Percentiles rank a stretch among this genome's conserved stretches.
These are phyloP conservation scores for Passer montanus DNA, from an alignment of 2,113 vertebrate genomes.

Conservation along the genomic window DNA sequence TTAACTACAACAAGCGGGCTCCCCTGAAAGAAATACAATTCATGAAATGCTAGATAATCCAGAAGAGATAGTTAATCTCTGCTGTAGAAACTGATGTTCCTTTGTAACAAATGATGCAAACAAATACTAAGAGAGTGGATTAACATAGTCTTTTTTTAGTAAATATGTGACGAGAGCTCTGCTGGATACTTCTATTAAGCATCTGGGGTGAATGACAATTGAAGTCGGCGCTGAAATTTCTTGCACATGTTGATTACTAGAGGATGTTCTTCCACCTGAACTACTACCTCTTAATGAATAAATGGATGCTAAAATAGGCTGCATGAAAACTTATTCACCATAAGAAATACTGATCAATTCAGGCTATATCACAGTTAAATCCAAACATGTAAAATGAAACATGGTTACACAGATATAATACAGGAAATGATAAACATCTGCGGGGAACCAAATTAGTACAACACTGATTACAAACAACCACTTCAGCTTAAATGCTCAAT, in stretches of 20 bases:
- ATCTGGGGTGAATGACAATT: neutral
- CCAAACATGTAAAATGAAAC: neutral
- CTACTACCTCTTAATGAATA: neutral
- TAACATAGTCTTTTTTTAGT: neutral
- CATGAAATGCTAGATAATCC: neutral
- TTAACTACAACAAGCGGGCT: constrained; percentile 12
- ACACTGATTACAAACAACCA: neutral
- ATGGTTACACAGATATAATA: neutral
- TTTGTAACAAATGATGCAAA: constrained; percentile 9
- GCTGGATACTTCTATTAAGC: neutral
- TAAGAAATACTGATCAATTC: neutral
- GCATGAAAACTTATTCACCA: neutral
- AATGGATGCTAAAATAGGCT: neutral
- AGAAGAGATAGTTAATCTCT: constrained; percentile 28
- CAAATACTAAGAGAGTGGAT: constrained; percentile 45
- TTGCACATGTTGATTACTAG: neutral
- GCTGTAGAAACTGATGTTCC: constrained; percentile 2
- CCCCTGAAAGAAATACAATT: constrained; percentile 9
- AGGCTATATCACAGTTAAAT: neutral
- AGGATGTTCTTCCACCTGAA: neutral
- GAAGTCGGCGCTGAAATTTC: neutral
- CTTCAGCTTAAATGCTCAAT: neutral
- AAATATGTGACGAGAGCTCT: neutral
- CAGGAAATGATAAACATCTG: neutral
- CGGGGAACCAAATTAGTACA: neutral